phyloP scores from a whole-genome alignment of 2,113 vertebrate species.

The Hoplias malabaricus region DNA sequence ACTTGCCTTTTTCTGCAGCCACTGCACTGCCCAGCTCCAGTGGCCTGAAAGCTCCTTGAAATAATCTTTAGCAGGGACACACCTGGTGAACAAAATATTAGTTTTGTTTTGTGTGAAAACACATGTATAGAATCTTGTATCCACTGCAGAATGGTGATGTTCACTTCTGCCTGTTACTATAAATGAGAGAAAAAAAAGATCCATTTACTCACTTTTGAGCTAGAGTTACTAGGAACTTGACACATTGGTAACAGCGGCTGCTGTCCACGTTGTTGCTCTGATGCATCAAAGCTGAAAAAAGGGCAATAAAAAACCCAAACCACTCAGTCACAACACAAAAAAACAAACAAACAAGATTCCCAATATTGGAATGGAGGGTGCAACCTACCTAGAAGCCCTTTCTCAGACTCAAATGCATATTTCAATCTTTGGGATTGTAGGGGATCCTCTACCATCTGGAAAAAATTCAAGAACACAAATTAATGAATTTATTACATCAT shows the following conservation, averaged over 20 bases:
- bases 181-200: background rate
- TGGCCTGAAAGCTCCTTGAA: slow-evolving; percentile 97
- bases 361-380: too few species aligned
- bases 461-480: background rate
- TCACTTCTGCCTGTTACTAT: too few species aligned
- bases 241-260: slow-evolving; percentile 98
- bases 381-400: slow-evolving; percentile 88
- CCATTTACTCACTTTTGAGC: slow-evolving; percentile 95
- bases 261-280: slow-evolving; percentile 98
- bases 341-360: background rate
- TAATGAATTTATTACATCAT: background rate
- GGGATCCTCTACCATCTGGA: slow-evolving; percentile 90
- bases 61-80: slow-evolving; percentile 94
- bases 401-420: slow-evolving; percentile 96
- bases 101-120: background rate
- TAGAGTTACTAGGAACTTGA: slow-evolving; percentile 95
- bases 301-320: background rate
- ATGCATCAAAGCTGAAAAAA: slow-evolving; percentile 90
- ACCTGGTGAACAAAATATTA: slow-evolving; percentile 73
- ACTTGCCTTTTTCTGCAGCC: slow-evolving; percentile 93
- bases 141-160: background rate
- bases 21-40: slow-evolving; percentile 99
- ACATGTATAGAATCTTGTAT: background rate
- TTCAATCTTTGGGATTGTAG: slow-evolving; percentile 92
- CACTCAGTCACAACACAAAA: background rate